Conservation (phyloP, 1,140 invertebrate species). For the Drosophila elegans region DNA sequence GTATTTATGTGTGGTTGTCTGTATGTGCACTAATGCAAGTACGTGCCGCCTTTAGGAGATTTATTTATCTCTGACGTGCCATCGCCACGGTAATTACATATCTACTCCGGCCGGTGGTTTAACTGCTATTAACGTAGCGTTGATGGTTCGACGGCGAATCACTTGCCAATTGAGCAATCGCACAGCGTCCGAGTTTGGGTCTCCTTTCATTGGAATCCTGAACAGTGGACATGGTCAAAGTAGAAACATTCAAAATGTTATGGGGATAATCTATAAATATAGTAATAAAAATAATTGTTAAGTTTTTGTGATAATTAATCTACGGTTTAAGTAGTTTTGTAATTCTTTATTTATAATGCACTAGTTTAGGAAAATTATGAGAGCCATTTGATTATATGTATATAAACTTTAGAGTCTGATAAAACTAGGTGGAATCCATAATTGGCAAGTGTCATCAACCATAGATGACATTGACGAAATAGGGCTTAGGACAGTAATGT, state of each 20-base stretch:
- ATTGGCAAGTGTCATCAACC: not conserved
- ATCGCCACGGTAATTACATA: conserved; percentile 4
- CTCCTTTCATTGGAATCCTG: not conserved
- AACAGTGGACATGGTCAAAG: not conserved
- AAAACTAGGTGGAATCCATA: not conserved
- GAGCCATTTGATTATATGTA: not conserved
- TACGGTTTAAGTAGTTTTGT: no score
- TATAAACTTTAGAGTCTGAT: not conserved
- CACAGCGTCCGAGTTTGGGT: not conserved
- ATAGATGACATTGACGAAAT: not conserved
- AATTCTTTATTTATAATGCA: no score
- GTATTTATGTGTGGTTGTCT: not conserved
- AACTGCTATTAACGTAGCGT: not conserved
- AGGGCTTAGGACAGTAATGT: not conserved
- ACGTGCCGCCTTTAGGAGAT: conserved; percentile 11
- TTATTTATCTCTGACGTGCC: conserved; percentile 19
- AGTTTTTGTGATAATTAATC: no score
- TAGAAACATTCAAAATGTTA: no score
- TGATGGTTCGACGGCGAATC: not conserved
- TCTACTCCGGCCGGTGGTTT: conserved; percentile 4
- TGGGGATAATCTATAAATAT: no score
- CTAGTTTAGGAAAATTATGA: not conserved
- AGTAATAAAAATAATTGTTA: no score
- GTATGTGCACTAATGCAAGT: not conserved
- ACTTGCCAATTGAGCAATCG: conserved; percentile 1